phyloP scores from a whole-genome alignment of 2,113 vertebrate species.

The Limanda limanda region DNA sequence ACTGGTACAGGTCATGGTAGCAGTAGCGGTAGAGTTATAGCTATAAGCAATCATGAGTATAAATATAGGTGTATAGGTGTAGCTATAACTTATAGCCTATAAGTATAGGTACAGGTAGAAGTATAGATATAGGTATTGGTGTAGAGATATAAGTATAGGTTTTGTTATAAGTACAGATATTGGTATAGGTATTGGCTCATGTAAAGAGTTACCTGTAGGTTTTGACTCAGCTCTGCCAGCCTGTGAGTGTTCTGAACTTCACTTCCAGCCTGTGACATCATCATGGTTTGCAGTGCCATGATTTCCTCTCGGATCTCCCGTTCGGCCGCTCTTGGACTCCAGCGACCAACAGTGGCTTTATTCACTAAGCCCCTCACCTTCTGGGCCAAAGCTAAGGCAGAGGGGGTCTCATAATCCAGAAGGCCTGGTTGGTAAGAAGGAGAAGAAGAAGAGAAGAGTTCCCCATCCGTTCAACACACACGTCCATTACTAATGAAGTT shows the following conservation, averaged over 20 bases:
- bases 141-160: too few species aligned
- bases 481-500: too few species aligned
- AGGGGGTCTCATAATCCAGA: conserved; percentile 58
- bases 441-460: background rate
- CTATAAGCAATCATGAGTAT: too few species aligned
- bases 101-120: too few species aligned
- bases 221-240: conserved; percentile 77
- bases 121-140: too few species aligned
- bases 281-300: conserved; percentile 61
- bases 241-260: conserved; percentile 51
- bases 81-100: too few species aligned
- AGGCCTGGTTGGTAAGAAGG: conserved; percentile 36
- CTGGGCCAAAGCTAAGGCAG: conserved; percentile 70
- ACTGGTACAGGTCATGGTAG: too few species aligned
- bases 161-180: accelerated
- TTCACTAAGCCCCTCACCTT: conserved; percentile 65
- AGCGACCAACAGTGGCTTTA: conserved; percentile 66
- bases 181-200: background rate
- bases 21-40: too few species aligned
- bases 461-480: background rate
- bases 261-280: conserved; percentile 67
- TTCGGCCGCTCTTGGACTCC: conserved; percentile 76
- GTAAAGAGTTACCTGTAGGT: conserved; percentile 81
- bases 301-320: conserved; percentile 62
- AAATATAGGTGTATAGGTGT: too few species aligned